Conservation (phyloP, 2,888 invertebrate genomes). For the Masnerella sp. region DNA sequence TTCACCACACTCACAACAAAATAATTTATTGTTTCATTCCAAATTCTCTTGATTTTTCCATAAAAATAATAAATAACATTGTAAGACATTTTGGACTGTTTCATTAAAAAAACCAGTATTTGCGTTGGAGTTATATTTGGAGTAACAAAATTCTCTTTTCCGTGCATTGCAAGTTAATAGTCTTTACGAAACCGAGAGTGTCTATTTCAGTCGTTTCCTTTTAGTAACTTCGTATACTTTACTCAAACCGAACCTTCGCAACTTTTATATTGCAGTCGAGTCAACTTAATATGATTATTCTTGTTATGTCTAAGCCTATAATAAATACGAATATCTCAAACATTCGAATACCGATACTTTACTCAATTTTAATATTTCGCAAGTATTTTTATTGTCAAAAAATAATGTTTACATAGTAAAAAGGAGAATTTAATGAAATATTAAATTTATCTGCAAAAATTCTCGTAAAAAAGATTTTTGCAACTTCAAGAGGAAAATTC, state of each 20-base stretch:
- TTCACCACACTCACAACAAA: too few relatives aligned
- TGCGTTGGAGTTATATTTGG: too few relatives aligned
- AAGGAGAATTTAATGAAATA: too few relatives aligned
- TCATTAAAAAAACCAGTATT: too few relatives aligned
- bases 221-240: conserved; percentile 44
- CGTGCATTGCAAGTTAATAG: conserved; percentile 25
- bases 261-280: conserved; percentile 48
- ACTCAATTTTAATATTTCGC: conserved; percentile 1
- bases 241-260: conserved; percentile 43
- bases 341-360: neutral
- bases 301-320: conserved; percentile 14
- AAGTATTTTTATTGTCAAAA: neutral
- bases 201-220: conserved; percentile 44
- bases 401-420: too few relatives aligned
- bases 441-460: too few relatives aligned
- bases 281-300: conserved; percentile 27
- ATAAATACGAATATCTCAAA: conserved; percentile 22
- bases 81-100: too few relatives aligned
- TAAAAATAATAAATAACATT: too few relatives aligned
- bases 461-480: too few relatives aligned
- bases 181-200: conserved; percentile 42
- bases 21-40: too few relatives aligned
- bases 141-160: conserved; percentile 28
- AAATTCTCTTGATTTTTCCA: too few relatives aligned
- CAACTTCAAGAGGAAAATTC: too few relatives aligned